Evolutionary conservation across 1,140 invertebrate genomes (phyloP).

Genomic region (Orius insidiosus): DNA sequence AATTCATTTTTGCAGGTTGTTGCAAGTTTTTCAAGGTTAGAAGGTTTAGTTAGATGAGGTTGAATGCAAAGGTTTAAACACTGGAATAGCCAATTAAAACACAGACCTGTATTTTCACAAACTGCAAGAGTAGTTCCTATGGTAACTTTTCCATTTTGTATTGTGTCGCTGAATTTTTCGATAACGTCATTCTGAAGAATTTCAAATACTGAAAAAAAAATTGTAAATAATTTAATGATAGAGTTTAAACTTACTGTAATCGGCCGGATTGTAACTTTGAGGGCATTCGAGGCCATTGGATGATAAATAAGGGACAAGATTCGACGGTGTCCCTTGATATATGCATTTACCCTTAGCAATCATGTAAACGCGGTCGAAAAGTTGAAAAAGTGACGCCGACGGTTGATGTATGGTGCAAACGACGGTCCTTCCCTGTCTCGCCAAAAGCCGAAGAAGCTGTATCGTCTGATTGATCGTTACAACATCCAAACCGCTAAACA

Average conservation of each 20-base stretch:
- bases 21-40: no score
- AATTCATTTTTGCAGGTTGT: no score
- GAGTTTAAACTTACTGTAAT: slow-evolving; percentile 22
- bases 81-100: no score
- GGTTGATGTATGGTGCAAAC: no score
- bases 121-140: no score
- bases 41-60: no score
- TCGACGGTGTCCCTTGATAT: slow-evolving; percentile 30
- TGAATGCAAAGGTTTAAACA: no score
- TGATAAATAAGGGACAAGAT: slow-evolving; percentile 33
- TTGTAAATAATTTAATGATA: not conserved
- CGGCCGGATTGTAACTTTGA: slow-evolving; percentile 28
- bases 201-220: slow-evolving; percentile 21
- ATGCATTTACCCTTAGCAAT: slow-evolving; percentile 37
- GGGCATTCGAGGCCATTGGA: slow-evolving; percentile 20
- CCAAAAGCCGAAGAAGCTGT: slow-evolving; percentile 24
- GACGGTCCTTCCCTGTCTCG: slow-evolving; percentile 35
- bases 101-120: no score
- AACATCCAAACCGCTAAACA: slow-evolving; percentile 39
- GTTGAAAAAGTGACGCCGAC: slow-evolving; percentile 40
- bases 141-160: slow-evolving; percentile 23
- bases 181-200: slow-evolving; percentile 20
- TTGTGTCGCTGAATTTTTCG: slow-evolving; percentile 18
- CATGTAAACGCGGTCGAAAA: slow-evolving; percentile 41
- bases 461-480: slow-evolving; percentile 40